These are phyloP conservation scores for Mamestra brassicae DNA, from an alignment of 2,888 invertebrate species.

Conservation along the genomic window DNA sequence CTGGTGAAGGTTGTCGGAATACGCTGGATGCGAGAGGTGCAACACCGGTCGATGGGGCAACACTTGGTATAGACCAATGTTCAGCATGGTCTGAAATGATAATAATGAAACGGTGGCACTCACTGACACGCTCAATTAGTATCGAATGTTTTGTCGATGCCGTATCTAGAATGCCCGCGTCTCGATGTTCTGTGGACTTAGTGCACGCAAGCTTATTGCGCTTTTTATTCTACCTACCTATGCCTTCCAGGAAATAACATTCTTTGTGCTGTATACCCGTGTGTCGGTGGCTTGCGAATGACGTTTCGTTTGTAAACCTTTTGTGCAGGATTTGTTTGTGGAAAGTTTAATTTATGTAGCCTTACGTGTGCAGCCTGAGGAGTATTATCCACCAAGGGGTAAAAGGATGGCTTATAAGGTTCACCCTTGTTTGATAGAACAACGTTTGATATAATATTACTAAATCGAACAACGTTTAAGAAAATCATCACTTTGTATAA, in stretches of 20 bases:
- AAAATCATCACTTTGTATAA: no score
- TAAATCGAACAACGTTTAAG: no score
- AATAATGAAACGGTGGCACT: neutral
- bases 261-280: conserved; percentile 56
- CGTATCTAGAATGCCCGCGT: neutral
- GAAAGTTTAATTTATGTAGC: conserved; percentile 52
- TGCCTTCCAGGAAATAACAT: conserved; percentile 60
- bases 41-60: neutral
- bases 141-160: neutral
- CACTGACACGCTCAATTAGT: neutral
- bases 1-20: neutral
- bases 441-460: no score
- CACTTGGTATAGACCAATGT: neutral
- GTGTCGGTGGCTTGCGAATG: conserved; percentile 49
- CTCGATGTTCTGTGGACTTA: neutral
- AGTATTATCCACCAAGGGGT: conserved; percentile 4
- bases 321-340: conserved; percentile 50
- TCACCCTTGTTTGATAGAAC: no score
- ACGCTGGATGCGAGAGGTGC: neutral
- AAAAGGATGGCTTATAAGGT: conserved; percentile 19
- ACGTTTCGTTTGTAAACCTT: conserved; percentile 48
- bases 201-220: conserved; percentile 59
- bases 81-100: neutral
- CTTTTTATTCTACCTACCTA: conserved; percentile 49
- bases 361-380: conserved; percentile 26